Percentiles rank a stretch among this genome's conserved stretches.
These are phyloP conservation scores for Phylloscopus trochiloides DNA, from an alignment of 2,113 vertebrate genomes.

Conservation along the genomic window DNA sequence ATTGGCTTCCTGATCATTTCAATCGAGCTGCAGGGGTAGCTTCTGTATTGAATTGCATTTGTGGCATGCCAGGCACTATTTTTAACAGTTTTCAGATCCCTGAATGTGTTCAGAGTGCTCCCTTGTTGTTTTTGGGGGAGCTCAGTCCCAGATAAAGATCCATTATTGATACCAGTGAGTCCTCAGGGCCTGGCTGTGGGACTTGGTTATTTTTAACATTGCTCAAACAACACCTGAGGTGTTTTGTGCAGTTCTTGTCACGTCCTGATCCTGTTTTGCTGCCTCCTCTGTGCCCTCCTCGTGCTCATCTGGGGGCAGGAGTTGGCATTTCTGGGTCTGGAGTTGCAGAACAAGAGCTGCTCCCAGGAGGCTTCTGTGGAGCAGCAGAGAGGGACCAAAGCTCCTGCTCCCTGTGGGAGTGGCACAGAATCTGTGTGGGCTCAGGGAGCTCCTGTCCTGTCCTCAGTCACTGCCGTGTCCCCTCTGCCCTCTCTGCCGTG, in stretches of 20 bases:
- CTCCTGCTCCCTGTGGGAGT: not conserved
- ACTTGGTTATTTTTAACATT: not conserved
- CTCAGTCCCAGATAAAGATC: not conserved
- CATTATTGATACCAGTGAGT: too few species aligned
- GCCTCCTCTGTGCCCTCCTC: not conserved
- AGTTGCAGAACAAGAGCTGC: fast-evolving
- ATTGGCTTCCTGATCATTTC: not conserved
- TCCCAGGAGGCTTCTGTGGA: not conserved
- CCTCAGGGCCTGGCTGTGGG: not conserved
- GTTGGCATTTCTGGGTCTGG: fast-evolving
- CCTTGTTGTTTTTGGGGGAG: not conserved
- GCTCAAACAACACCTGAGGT: not conserved
- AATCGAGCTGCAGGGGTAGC: not conserved
- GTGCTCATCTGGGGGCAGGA: fast-evolving
- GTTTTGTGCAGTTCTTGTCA: fast-evolving
- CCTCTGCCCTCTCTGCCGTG: too few species aligned
- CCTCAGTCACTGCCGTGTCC: fast-evolving
- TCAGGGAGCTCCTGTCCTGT: not conserved
- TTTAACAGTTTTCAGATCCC: not conserved
- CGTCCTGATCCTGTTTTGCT: not conserved
- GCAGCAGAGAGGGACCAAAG: not conserved
- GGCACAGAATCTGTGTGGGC: fast-evolving
- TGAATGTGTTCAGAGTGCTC: not conserved
- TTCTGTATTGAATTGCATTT: not conserved
- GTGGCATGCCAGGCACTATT: not conserved